These are phyloP conservation scores for Enteromius mattozi DNA, from an alignment of 2,797 vertebrate species.

Conservation along the genomic window DNA sequence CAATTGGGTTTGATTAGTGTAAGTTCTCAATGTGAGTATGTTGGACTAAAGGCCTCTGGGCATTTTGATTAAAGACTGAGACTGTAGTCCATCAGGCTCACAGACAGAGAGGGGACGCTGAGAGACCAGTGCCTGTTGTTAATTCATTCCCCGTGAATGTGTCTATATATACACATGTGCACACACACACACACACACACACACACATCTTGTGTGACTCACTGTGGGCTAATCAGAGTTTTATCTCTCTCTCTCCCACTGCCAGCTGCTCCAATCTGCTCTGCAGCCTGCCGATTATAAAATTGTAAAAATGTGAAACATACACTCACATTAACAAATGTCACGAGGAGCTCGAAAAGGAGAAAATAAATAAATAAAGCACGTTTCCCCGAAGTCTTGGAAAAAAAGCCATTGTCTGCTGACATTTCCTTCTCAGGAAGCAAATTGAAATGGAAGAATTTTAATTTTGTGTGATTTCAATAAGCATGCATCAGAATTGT, in stretches of 20 bases:
- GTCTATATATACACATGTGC: slow-evolving; percentile 26
- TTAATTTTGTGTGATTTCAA: slow-evolving; percentile 65
- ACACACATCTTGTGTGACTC: slow-evolving; percentile 26
- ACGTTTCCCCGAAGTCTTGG: not conserved
- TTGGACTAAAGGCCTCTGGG: not conserved
- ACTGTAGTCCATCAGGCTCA: not conserved
- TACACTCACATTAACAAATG: slow-evolving; percentile 58
- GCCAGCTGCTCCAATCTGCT: slow-evolving; percentile 59
- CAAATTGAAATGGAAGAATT: slow-evolving; percentile 63
- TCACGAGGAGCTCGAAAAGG: slow-evolving; percentile 42
- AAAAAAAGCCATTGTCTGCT: slow-evolving; percentile 57
- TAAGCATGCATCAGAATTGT: slow-evolving; percentile 54
- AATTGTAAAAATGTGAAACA: slow-evolving; percentile 57
- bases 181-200: not conserved
- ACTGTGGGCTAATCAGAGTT: slow-evolving; percentile 60
- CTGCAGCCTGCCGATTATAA: slow-evolving; percentile 51
- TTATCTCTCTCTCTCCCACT: slow-evolving; percentile 56
- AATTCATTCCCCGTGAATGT: slow-evolving; percentile 21
- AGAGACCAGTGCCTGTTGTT: slow-evolving; percentile 28
- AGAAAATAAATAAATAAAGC: slow-evolving; percentile 21
- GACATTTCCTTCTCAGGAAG: slow-evolving; percentile 62
- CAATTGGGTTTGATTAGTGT: not conserved
- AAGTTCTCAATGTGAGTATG: not conserved
- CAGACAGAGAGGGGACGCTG: slow-evolving; percentile 3
- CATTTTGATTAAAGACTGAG: not conserved